A percentile compares a stretch with the other conserved stretches of the same genome.
phyloP scores from a whole-genome alignment of 2,113 vertebrate genomes.

The Diphyllodes magnificus region DNA sequence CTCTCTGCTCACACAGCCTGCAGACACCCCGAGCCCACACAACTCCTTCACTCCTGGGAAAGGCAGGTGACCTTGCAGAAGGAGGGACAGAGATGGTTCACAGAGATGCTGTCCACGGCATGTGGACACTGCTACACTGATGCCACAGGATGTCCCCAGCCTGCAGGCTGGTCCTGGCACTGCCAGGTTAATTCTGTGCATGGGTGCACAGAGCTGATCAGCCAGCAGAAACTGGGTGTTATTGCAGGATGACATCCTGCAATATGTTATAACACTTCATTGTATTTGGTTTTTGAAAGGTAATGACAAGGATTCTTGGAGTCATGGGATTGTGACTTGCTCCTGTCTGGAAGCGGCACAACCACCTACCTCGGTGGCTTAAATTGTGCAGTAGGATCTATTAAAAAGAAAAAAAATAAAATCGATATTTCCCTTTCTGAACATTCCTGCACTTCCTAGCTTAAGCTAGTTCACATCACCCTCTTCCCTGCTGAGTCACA shows the following conservation, averaged over 20 bases:
- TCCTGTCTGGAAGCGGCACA: not conserved
- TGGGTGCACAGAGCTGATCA: too few species aligned
- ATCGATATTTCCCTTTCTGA: not conserved
- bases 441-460: not conserved
- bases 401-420: not conserved
- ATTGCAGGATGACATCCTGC: not conserved
- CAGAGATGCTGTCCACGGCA: rapidly evolving
- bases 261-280: not conserved
- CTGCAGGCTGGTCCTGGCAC: not conserved
- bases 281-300: not conserved
- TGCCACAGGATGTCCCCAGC: not conserved
- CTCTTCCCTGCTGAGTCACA: not conserved
- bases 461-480: not conserved
- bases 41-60: not conserved
- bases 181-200: rapidly evolving
- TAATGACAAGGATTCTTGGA: not conserved
- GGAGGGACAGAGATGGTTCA: not conserved
- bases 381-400: not conserved
- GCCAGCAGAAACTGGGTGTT: not conserved
- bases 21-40: rapidly evolving
- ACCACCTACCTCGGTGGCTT: not conserved
- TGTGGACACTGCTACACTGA: not conserved
- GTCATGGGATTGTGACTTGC: too few species aligned
- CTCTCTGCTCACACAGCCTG: rapidly evolving
- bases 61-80: not conserved